Conservation (phyloP, 2,113 vertebrate genomes). For the Chionodraco myersi region DNA sequence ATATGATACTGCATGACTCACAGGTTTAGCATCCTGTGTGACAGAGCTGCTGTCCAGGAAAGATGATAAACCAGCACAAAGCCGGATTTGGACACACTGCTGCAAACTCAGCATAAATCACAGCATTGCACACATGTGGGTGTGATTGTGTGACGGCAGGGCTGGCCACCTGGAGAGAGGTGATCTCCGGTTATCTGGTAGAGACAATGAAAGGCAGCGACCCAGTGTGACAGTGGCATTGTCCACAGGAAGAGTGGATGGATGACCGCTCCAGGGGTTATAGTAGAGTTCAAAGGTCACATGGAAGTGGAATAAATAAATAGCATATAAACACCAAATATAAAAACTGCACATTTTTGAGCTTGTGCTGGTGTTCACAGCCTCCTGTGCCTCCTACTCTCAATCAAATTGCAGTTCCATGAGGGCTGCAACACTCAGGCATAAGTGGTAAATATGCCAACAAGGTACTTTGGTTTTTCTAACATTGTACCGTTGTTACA, state of each 20-base stretch:
- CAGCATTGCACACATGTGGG: background rate
- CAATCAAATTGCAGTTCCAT: background rate
- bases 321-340: background rate
- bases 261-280: slow-evolving; percentile 30
- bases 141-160: slow-evolving; percentile 5
- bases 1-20: slow-evolving; percentile 17
- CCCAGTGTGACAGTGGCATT: slow-evolving; percentile 1
- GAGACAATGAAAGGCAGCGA: slow-evolving; percentile 64
- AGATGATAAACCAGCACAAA: background rate
- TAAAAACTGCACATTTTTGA: background rate
- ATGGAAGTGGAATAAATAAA: slow-evolving; percentile 11
- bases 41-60: slow-evolving; percentile 13
- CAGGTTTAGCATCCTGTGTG: slow-evolving; percentile 16
- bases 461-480: slow-evolving; percentile 27
- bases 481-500: slow-evolving; percentile 27
- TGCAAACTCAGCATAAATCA: slow-evolving; percentile 32
- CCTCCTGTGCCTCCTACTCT: background rate
- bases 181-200: slow-evolving; percentile 18
- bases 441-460: slow-evolving; percentile 40
- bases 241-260: slow-evolving; percentile 51
- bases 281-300: slow-evolving; percentile 30
- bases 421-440: slow-evolving; percentile 12
- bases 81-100: slow-evolving; percentile 16
- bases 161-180: slow-evolving; percentile 53
- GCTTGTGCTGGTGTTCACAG: background rate